Base-by-base conservation (phyloP, 92 coral and sea anemone species). In the Siderastrea radians region DNA sequence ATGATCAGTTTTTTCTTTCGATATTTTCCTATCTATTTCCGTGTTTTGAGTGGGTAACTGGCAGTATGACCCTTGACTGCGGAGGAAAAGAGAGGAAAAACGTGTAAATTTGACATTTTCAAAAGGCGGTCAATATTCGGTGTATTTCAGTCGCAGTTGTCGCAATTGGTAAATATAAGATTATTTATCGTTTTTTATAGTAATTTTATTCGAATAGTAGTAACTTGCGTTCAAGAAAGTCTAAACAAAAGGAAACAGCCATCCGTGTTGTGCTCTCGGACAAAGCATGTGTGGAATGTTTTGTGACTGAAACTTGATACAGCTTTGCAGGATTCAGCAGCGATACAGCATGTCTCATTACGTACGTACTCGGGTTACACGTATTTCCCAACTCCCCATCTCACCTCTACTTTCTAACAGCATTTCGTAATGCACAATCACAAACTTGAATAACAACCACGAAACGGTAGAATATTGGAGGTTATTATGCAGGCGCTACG, bases 321-420 rank as follows among this genome's bases (percentile, higher is more conserved):
- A 47, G n/a, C 38, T 26, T 26, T 26, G 38, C 48, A 67, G 12
- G 86, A 15, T 72, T 84, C 65, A 84, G 87, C 80, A 14, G 10
- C 9, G 87, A 46, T 73, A 71, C 46, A 84, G 87, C 81, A 17
- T 50, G 87, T 62, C 26, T 74, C 15, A 68, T 11, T 50, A 14
- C 4, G 67, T 50, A 38, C 52, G 65, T 6, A 52, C 1, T 46
- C 84, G 2, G 15, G 19, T 3, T 14, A 53, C 38, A 17, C 6
- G 8, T 46, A 71, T 69, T 1, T 2, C n/a, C 73, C 72, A 67
- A 16, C 59, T 13, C 15, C 49, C 8, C 14, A 66, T 65, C 49
- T 10, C 26, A 47, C 50, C 68, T 59, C 52, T 55, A 17, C 60
- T 16, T 12, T 54, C 2, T 5, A 17, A 50, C 15, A 61, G 73